Conservation (phyloP, 2,888 invertebrate species). For the Lysandra coridon region DNA sequence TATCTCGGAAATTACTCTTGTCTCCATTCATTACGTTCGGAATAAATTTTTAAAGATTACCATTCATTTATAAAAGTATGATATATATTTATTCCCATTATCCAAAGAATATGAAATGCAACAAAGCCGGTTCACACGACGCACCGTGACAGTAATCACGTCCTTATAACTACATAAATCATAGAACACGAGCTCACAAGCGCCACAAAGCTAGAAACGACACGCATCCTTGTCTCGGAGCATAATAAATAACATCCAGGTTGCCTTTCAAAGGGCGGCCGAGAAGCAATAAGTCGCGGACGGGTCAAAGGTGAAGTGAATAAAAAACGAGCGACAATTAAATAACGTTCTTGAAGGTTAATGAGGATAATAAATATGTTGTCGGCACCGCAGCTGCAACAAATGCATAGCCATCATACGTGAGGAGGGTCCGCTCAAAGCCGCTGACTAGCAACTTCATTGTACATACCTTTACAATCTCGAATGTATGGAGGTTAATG, state of each 20-base stretch:
- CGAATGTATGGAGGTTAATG: constrained; percentile 38
- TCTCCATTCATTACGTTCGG: constrained; percentile 13
- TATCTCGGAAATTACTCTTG: constrained; percentile 10
- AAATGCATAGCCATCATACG: constrained; percentile 73
- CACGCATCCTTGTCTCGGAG: constrained; percentile 68
- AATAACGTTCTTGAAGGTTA: constrained; percentile 81
- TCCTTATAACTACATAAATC: constrained; percentile 75
- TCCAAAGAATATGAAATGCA: constrained; percentile 24
- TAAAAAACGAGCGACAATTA: constrained; percentile 81
- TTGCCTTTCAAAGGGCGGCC: constrained; percentile 77
- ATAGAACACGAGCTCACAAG: constrained; percentile 65
- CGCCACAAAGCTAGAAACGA: constrained; percentile 76
- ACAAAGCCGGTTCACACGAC: constrained; percentile 42
- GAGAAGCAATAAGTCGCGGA: constrained; percentile 77
- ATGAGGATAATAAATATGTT: constrained; percentile 81
- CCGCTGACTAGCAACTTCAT: constrained; percentile 69
- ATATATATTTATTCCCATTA: constrained; percentile 19
- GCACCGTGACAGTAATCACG: constrained; percentile 66
- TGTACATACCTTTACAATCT: constrained; percentile 47
- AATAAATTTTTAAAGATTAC: constrained; percentile 12
- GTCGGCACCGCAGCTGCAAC: constrained; percentile 79
- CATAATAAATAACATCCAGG: constrained; percentile 77
- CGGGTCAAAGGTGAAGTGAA: constrained; percentile 79
- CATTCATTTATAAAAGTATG: constrained; percentile 19
- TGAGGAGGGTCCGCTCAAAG: constrained; percentile 63